Evolutionary conservation across 2,113 vertebrate species (phyloP), one percentile per base, ranked within the genome.

Genomic region (Formicarius rufipectus): DNA sequence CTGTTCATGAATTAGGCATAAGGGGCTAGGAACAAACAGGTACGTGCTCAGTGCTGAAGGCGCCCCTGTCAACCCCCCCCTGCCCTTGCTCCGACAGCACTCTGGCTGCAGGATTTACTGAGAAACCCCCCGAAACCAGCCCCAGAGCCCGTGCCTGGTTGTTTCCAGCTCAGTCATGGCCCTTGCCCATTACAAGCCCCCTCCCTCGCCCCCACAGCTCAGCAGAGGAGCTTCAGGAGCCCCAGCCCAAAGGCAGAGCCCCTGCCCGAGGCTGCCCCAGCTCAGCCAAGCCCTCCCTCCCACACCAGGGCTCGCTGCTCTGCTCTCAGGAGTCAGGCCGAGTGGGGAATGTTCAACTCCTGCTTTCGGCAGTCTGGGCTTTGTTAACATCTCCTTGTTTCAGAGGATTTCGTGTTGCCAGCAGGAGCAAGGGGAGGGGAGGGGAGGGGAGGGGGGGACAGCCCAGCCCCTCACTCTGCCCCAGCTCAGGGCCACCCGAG

Each of bases 331-430:
- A 4, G 53, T 44, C 30, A 83, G 64, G 79, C 64, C 56, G 64
- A 58, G 35, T 0, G 59, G 44, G 52, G 16, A 68, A 22, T 24
- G 78, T 37, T 23, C 12, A 22, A 50, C 52, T 79, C 33, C 53
- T 10, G n/a, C n/a, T n/a, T n/a, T n/a, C n/a, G n/a, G n/a, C n/a
- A n/a, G n/a, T n/a, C n/a, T n/a, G n/a, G n/a, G n/a, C n/a, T n/a
- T 62, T 6, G 42, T 1, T 50, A 5, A 1, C 3, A 2, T 47
- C 27, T 44, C 30, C 20, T 22, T 28, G 1, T 24, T 47, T 25
- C 11, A 13, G 22, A 27, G 56, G 30, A 3, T 23, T 10, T 6
- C 0, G 8, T 3, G 35, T 3, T 5, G 33, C 7, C 15, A 39
- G 67, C 56, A 28, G n/a, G 27, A 30, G 68, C 7, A 0, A 2